Evolutionary conservation across 1,140 invertebrate species (phyloP).

Genomic region (Diabrotica virgifera): DNA sequence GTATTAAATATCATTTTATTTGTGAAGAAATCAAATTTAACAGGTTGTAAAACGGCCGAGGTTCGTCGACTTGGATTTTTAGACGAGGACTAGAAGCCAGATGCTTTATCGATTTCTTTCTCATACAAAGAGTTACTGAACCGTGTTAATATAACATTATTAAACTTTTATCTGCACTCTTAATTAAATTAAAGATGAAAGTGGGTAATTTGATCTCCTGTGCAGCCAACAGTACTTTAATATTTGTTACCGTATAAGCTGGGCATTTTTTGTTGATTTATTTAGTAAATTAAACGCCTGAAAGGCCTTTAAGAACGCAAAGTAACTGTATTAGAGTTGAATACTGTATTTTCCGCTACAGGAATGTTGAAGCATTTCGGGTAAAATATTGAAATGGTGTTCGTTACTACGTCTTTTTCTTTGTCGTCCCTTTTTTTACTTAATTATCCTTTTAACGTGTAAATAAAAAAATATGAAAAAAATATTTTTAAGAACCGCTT

Average conservation of each 20-base stretch:
- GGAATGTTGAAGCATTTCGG: no score
- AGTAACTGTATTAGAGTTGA: no score
- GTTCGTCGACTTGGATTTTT: not conserved
- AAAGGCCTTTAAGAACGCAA: not conserved
- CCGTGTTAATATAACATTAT: constrained; percentile 3
- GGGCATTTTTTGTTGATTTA: not conserved
- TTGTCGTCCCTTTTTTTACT: no score
- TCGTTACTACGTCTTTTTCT: no score
- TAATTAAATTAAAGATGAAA: constrained; percentile 1
- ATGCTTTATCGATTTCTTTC: constrained; percentile 1
- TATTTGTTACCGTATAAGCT: not conserved
- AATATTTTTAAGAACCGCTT: no score
- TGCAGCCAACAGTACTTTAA: not conserved
- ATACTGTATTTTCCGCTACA: no score
- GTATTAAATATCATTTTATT: not conserved
- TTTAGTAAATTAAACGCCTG: not conserved
- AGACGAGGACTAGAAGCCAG: not conserved
- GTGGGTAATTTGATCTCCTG: not conserved
- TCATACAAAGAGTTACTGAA: not conserved
- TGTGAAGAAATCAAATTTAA: not conserved
- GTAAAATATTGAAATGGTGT: no score
- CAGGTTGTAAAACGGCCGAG: not conserved
- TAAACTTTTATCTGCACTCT: not conserved
- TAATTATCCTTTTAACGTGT: no score
- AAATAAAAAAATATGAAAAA: no score